These are phyloP conservation scores for Fukomys damarensis DNA, from an alignment of 2,113 vertebrate genomes.

Conservation along the genomic window DNA sequence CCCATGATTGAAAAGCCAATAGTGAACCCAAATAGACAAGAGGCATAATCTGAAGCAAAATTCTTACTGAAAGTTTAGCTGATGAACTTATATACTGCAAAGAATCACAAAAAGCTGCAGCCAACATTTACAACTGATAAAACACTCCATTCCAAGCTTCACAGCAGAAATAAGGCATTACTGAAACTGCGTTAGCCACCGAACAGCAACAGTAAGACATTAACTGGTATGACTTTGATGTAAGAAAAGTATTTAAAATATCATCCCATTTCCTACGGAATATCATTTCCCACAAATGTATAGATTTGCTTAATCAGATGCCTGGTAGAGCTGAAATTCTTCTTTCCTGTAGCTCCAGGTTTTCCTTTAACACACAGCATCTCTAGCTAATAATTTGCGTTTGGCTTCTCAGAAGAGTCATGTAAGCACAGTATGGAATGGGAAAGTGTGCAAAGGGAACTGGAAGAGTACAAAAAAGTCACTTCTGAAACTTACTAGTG, in stretches of 20 bases:
- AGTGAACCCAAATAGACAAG: slow-evolving; percentile 69
- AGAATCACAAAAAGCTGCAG: slow-evolving; percentile 69
- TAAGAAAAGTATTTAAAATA: slow-evolving; percentile 60
- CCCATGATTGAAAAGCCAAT: slow-evolving; percentile 67
- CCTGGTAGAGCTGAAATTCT: slow-evolving; percentile 36
- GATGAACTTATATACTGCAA: slow-evolving; percentile 53
- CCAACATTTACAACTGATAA: slow-evolving; percentile 43
- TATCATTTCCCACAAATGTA: slow-evolving; percentile 55
- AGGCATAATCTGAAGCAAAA: slow-evolving; percentile 53
- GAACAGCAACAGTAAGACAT: slow-evolving; percentile 19
- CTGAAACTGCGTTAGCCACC: slow-evolving; percentile 40
- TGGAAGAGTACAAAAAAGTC: slow-evolving; percentile 76
- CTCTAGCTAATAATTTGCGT: slow-evolving; percentile 53
- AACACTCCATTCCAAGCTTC: slow-evolving; percentile 38
- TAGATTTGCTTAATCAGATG: slow-evolving; percentile 28
- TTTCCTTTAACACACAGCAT: slow-evolving; percentile 32
- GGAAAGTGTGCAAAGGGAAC: slow-evolving; percentile 53
- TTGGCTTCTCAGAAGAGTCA: slow-evolving; percentile 69
- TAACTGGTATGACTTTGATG: slow-evolving; percentile 40
- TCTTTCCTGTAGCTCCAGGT: slow-evolving; percentile 52
- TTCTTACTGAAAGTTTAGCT: slow-evolving; percentile 59
- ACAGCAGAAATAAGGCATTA: slow-evolving; percentile 65
- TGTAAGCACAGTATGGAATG: slow-evolving; percentile 68
- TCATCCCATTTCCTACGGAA: slow-evolving; percentile 59
- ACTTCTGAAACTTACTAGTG: slow-evolving; percentile 74